phyloP scores from a whole-genome alignment of 2,888 invertebrate genomes.

The Sminthurinus aureus region DNA sequence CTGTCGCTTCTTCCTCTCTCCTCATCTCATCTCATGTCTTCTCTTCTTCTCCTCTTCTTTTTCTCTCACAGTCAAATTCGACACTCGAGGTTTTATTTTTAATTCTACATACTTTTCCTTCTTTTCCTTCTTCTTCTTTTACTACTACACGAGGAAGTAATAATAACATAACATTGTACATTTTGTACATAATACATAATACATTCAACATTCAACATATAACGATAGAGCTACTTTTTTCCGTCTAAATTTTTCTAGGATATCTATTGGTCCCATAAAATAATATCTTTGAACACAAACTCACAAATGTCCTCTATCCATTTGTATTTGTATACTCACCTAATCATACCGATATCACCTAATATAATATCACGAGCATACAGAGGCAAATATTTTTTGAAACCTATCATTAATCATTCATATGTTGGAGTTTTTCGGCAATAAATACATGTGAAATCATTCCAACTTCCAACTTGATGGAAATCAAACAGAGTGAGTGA shows the following conservation, averaged over 20 bases:
- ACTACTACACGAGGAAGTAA: conserved; percentile 1
- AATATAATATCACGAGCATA: background rate
- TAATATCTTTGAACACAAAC: no score
- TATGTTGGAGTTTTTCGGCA: conserved; percentile 17
- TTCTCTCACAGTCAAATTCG: conserved; percentile 2
- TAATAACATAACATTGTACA: background rate
- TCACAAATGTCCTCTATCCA: background rate
- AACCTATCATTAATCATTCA: conserved; percentile 32
- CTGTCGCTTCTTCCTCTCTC: background rate
- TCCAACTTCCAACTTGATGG: background rate
- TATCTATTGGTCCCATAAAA: no score
- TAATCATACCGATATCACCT: no score
- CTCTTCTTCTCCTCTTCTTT: conserved; percentile 7
- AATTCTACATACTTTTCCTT: conserved; percentile 9
- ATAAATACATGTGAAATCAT: conserved; percentile 10
- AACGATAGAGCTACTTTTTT: no score
- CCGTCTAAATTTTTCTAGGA: no score
- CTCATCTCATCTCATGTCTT: background rate
- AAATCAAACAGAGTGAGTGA: background rate
- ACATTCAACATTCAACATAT: no score
- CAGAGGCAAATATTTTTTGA: conserved; percentile 20
- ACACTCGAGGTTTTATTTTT: conserved; percentile 34
- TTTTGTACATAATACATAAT: no score
- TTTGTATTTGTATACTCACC: background rate
- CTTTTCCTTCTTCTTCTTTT: no score